Conservation (phyloP, 2,888 invertebrate species). For the Antheraea yamamai region DNA sequence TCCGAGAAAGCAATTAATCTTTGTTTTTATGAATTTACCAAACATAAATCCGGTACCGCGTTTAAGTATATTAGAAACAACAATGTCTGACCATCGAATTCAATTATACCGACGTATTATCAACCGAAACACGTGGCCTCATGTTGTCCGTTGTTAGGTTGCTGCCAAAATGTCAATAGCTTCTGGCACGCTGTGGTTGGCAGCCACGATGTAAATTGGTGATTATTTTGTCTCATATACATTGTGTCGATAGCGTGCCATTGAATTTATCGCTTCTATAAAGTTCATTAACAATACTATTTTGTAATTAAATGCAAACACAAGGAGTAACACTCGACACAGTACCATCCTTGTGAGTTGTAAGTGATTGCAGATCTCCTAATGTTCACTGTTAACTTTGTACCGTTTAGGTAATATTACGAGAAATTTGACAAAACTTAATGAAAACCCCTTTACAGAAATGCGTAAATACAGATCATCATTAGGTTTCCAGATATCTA, state of each 20-base stretch:
- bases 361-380: too few relatives aligned
- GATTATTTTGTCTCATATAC: slow-evolving; percentile 10
- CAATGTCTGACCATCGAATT: background rate
- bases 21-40: background rate
- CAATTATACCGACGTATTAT: slow-evolving; percentile 27
- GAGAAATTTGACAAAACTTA: too few relatives aligned
- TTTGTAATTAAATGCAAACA: background rate
- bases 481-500: too few relatives aligned
- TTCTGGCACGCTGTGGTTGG: slow-evolving; percentile 37
- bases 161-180: slow-evolving; percentile 46
- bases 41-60: too few relatives aligned
- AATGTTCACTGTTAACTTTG: too few relatives aligned
- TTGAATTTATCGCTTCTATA: background rate
- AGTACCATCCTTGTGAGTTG: too few relatives aligned
- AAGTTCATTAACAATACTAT: background rate
- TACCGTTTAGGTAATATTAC: too few relatives aligned
- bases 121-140: slow-evolving; percentile 29
- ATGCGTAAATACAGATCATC: too few relatives aligned
- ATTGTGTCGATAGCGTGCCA: slow-evolving; percentile 3
- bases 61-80: background rate
- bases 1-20: background rate
- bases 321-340: too few relatives aligned
- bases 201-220: slow-evolving; percentile 33
- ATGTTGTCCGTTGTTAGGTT: slow-evolving; percentile 24
- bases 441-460: too few relatives aligned